These are phyloP conservation scores for Nesospiza acunhae DNA, from an alignment of 2,113 vertebrate genomes.

Conservation along the genomic window DNA sequence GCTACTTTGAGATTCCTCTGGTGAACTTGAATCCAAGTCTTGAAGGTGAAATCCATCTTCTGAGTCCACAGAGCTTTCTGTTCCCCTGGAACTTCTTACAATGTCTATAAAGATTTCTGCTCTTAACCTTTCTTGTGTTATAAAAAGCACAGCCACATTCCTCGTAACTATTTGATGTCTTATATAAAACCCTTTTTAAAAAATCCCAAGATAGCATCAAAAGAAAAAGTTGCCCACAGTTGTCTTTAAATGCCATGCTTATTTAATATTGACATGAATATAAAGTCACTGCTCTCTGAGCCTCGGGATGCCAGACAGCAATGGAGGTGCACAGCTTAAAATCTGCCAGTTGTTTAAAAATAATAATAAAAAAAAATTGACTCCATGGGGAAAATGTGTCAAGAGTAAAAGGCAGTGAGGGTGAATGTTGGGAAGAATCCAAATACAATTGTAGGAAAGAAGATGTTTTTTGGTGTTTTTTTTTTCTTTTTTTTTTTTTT, in stretches of 20 bases:
- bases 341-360: constrained; percentile 66
- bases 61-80: constrained; percentile 69
- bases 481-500: not conserved
- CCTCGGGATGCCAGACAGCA: not conserved
- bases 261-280: constrained; percentile 75
- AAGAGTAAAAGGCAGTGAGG: constrained; percentile 62
- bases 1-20: constrained; percentile 63
- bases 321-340: constrained; percentile 48
- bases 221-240: constrained; percentile 69
- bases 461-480: not conserved
- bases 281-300: constrained; percentile 58
- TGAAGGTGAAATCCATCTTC: constrained; percentile 76
- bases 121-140: constrained; percentile 81
- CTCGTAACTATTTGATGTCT: constrained; percentile 80
- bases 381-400: constrained; percentile 68
- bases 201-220: constrained; percentile 75
- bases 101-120: constrained; percentile 77
- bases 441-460: constrained; percentile 60
- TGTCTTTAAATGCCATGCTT: constrained; percentile 73
- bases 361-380: not conserved
- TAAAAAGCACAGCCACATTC: constrained; percentile 76
- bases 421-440: constrained; percentile 71
- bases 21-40: constrained; percentile 68
- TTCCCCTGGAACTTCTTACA: constrained; percentile 74
- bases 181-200: constrained; percentile 75